Evolutionary conservation across 2,113 vertebrate species (phyloP), one percentile per base, ranked within the genome.

Genomic region (Amphiprion ocellaris): DNA sequence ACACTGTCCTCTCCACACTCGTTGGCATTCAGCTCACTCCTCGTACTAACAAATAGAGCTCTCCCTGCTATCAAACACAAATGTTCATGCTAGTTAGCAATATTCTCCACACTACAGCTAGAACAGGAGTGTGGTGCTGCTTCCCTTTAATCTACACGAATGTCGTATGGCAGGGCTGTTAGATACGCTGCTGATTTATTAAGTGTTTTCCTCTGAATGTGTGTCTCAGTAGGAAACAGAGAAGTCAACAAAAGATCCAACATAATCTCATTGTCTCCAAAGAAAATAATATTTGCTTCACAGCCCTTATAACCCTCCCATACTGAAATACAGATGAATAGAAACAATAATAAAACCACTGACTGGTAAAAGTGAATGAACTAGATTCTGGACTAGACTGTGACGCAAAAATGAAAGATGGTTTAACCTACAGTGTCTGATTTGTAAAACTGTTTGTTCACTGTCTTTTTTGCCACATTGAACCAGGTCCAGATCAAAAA

Each of bases 11-110:
- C 17, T 52, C 49, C 17, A 55, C 66, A 60, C 58, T 49, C 56
- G 64, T 74, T 73, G 71, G 77, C 50, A 85, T 88, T 86, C 72
- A 37, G 74, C 53, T 84, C 86, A 78, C 79, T 71, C 66, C 28
- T 53, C 54, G 24, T 17, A 54, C 52, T 59, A 58, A 54, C 50
- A 82, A 79, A 73, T 12, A 46, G 17, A 63, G 46, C 39, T 64
- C 37, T 54, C 33, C 69, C 54, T 75, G 72, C 69, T 63, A 67
- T 91, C 67, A 79, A 82, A 82, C 47, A 65, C 12, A 87, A 69
- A 77, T 49, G 67, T 79, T 76, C 60, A 77, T 54, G 71, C 69
- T 41, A 33, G 67, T 39, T 66, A 84, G 88, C 61, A 60, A 17
- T 28, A 75, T 90, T 84, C 46, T 81, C 74, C 69, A 86, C 26